Base-by-base conservation (phyloP, 1,140 invertebrate species). In the Mactra quadrangularis region DNA sequence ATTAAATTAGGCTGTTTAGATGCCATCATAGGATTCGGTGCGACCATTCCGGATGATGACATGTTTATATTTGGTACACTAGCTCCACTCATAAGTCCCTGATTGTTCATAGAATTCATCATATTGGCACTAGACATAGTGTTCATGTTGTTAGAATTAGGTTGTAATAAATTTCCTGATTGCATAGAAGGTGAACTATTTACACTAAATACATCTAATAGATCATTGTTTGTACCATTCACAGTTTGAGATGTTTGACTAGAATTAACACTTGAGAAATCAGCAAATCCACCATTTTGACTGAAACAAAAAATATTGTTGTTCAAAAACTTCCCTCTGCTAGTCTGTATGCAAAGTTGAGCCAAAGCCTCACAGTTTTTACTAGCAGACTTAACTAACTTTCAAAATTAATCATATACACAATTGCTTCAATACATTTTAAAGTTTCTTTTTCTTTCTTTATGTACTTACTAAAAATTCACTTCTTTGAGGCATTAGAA, bases 271-370 rank as follows among this genome's bases (percentile, higher is more conserved):
- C 47, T 57, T 59, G 79, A 53, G 33, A 82, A 82, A 66, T 75
- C 71, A 19, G 79, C 79, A 82, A 82, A 82, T 29, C 59, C 71
- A 52, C 71, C 77, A 81, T 81, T 81, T 60, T 81, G 77, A 62
- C 72, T 75, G 72, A 47, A 75, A 75, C 41, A n/a, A 22, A 66
- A 35, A 66, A n/a, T 6, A 29, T 57, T 35, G 29, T n/a, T n/a
- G n/a, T n/a, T n/a, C n/a, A n/a, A n/a, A n/a, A n/a, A n/a, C n/a
- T n/a, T n/a, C n/a, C n/a, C n/a, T n/a, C n/a, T n/a, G n/a, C n/a
- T n/a, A n/a, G n/a, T n/a, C n/a, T n/a, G n/a, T n/a, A n/a, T n/a
- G n/a, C n/a, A n/a, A n/a, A n/a, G n/a, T n/a, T n/a, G n/a, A n/a
- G n/a, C n/a, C n/a, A n/a, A n/a, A n/a, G n/a, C n/a, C n/a, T n/a